phyloP scores from a whole-genome alignment of 2,888 invertebrate genomes.

The Sinhomidia bicolor region DNA sequence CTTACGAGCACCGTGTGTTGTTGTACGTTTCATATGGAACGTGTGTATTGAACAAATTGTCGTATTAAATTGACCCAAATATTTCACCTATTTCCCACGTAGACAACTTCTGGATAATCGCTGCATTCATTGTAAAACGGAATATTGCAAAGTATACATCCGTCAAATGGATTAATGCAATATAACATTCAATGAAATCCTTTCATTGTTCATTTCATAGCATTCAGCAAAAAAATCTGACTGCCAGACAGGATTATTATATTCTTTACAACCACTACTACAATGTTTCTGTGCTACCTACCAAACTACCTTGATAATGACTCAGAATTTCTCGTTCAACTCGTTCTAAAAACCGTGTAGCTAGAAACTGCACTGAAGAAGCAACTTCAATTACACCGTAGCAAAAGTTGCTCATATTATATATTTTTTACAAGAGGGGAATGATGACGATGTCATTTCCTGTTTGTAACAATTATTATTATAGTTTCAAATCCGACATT shows the following conservation, averaged over 20 bases:
- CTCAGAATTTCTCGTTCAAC: background rate
- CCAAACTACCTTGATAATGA: background rate
- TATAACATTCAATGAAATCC: too few species aligned
- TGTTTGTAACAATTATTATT: background rate
- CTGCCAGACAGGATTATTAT: too few species aligned
- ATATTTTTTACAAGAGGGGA: background rate
- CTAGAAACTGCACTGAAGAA: background rate
- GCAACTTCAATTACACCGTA: background rate
- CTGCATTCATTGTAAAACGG: background rate
- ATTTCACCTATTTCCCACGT: background rate
- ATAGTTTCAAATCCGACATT: background rate
- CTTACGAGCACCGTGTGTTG: too few species aligned
- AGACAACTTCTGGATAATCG: background rate
- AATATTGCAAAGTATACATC: too few species aligned
- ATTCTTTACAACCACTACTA: background rate
- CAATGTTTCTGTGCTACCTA: background rate
- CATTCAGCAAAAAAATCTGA: too few species aligned
- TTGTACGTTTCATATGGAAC: background rate
- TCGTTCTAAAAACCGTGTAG: background rate
- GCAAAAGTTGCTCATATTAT: background rate
- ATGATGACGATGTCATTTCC: background rate
- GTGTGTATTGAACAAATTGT: background rate
- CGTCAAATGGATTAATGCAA: too few species aligned
- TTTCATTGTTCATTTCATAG: too few species aligned
- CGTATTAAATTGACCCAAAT: background rate